Base-by-base conservation (phyloP, 2,113 vertebrate genomes). In the Polyodon spathula region DNA sequence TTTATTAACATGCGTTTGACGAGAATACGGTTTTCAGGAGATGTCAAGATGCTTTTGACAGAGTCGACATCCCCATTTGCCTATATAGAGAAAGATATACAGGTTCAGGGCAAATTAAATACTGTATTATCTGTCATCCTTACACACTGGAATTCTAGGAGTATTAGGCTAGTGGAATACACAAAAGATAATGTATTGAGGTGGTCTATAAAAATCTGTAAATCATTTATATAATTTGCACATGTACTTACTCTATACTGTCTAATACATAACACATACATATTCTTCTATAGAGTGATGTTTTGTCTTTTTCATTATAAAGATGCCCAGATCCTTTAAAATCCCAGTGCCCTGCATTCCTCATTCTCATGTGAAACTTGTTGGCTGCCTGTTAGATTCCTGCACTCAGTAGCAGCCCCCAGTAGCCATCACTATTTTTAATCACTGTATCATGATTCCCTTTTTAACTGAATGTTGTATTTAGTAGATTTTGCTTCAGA, bases 1-100 rank as follows among this genome's bases (percentile, higher is more conserved):
- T 99, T 99, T 42, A 99, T 97, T 70, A 99, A 74, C 92, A 99
- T 99, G 51, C 96, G 87, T 53, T 95, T 99, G 73, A 99, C 88
- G 8, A 99, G 90, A 63, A 89, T 91, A 1, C 94, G 90, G 69
- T 92, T 99, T 79, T 99, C 95, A 0, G 93, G 89, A 15, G 90
- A 84, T 0, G 81, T 90, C 71, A 97, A 80, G 68, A 95, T 74
- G 42, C 79, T 83, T 78, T 87, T 90, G 63, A 87, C 72, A 17
- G 88, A 83, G 40, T 94, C 92, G 44, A 88, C 85, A 8, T 91
- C 88, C 38, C 71, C 73, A 48, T 74, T 87, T 48, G 80, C 81
- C 87, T 88, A 39, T 7, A 16, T 53, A 58, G 64, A 42, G 54
- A 37, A 46, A 60, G 40, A 53, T 9, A 55, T 38, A 16, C 37